Conservation (phyloP, 1,140 invertebrate species). For the Tribolium castaneum region DNA sequence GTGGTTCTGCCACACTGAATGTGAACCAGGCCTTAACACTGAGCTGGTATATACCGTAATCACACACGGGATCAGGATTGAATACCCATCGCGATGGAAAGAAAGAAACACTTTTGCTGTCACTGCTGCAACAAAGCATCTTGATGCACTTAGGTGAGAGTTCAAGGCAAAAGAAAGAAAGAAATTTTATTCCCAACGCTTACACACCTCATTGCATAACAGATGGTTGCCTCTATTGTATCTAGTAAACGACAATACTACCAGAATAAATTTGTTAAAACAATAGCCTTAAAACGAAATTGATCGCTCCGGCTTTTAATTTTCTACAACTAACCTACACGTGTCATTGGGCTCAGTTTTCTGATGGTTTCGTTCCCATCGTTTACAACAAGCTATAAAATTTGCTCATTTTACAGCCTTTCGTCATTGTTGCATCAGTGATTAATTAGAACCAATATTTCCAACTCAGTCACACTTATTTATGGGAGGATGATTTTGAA, state of each 20-base stretch:
- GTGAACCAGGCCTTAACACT: slow-evolving; percentile 19
- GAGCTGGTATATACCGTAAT: slow-evolving; percentile 2
- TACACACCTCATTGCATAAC: slow-evolving; percentile 37
- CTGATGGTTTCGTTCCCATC: background rate
- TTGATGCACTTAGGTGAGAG: slow-evolving; percentile 28
- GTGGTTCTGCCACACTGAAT: slow-evolving; percentile 22
- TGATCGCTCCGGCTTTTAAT: background rate
- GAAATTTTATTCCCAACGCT: slow-evolving; percentile 39
- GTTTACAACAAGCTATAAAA: background rate
- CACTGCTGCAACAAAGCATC: slow-evolving; percentile 14
- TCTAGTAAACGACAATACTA: slow-evolving; percentile 16
- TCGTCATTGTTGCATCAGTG: background rate
- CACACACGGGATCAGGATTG: slow-evolving; percentile 4
- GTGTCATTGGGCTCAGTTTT: too few species aligned
- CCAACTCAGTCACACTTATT: slow-evolving; percentile 8
- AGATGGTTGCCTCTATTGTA: slow-evolving; percentile 20
- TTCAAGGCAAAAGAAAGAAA: slow-evolving; percentile 42
- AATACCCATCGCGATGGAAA: background rate
- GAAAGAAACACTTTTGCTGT: slow-evolving; percentile 26
- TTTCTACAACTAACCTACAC: background rate
- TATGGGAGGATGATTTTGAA: background rate
- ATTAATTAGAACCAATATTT: slow-evolving; percentile 31
- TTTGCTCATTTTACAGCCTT: background rate
- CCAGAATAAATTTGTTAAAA: slow-evolving; percentile 26
- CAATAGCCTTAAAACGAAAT: background rate